Conservation (phyloP, 2,113 vertebrate species). For the Atrichornis clamosus region DNA sequence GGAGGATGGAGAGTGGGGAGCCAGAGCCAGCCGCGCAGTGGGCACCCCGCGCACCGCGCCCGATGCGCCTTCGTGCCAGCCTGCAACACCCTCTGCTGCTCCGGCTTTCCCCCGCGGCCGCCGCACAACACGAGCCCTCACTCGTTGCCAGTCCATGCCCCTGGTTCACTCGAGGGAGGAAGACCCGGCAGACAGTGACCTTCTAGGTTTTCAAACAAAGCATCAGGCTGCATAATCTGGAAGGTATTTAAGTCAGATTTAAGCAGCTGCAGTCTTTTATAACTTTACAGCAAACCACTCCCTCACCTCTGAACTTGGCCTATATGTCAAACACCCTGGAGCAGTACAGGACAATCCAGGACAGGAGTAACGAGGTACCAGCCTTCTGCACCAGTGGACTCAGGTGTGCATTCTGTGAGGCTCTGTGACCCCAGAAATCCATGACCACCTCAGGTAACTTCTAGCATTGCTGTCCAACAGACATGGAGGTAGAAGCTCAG, state of each 20-base stretch:
- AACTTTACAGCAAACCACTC: neutral
- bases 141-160: rapidly evolving
- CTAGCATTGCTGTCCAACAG: neutral
- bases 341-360: rapidly evolving
- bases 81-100: neutral
- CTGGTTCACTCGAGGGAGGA: neutral
- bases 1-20: neutral
- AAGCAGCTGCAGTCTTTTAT: neutral
- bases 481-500: neutral
- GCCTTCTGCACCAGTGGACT: neutral
- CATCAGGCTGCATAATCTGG: neutral
- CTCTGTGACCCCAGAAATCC: neutral
- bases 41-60: neutral
- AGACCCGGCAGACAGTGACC: neutral
- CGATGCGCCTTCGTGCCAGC: rapidly evolving
- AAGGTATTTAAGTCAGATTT: conserved; percentile 22
- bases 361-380: neutral
- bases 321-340: neutral
- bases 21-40: rapidly evolving
- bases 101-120: neutral
- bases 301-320: neutral
- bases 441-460: neutral
- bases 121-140: neutral
- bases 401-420: neutral
- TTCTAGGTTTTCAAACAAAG: conserved; percentile 16